These are phyloP conservation scores for Lepidocyrtinus sp. DNA, from an alignment of 2,888 invertebrate genomes.

Conservation along the genomic window DNA sequence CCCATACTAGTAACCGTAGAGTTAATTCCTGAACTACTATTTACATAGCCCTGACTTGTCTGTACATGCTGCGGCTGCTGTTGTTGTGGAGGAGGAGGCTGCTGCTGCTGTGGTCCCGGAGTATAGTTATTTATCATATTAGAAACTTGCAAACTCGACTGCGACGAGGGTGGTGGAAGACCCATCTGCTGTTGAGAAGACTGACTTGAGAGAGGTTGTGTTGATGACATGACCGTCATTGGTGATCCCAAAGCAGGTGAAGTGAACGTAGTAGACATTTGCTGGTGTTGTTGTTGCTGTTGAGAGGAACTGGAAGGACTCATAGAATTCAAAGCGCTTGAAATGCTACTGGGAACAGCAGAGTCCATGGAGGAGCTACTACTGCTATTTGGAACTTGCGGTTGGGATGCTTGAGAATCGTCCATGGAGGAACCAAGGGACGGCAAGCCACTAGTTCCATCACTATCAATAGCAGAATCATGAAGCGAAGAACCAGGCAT, in stretches of 20 bases:
- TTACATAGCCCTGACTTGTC: constrained; percentile 53
- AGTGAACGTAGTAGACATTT: constrained; percentile 53
- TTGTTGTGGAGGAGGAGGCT: constrained; percentile 31
- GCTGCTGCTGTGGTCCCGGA: constrained; percentile 32
- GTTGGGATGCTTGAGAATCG: constrained; percentile 61
- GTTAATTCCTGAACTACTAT: constrained; percentile 36
- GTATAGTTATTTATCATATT: constrained; percentile 53
- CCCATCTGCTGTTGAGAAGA: constrained; percentile 47
- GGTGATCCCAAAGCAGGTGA: constrained; percentile 50
- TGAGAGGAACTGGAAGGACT: constrained; percentile 62
- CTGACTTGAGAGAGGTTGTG: constrained; percentile 47
- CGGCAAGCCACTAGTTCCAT: constrained; percentile 63
- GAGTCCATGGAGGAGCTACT: constrained; percentile 70
- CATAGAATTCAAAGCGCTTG: constrained; percentile 71
- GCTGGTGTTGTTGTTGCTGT: constrained; percentile 65
- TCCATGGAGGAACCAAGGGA: constrained; percentile 57
- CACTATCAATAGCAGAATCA: constrained; percentile 57
- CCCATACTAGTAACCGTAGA: constrained; percentile 38
- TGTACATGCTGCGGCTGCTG: constrained; percentile 46
- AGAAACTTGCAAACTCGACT: constrained; percentile 51
- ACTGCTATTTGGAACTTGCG: constrained; percentile 71
- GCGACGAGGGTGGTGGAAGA: constrained; percentile 53
- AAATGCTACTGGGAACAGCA: constrained; percentile 72
- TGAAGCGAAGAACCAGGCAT: constrained; percentile 47
- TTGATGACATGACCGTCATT: constrained; percentile 37